phyloP scores from a whole-genome alignment of 1,140 invertebrate genomes.

The Lepidurus couesii region DNA sequence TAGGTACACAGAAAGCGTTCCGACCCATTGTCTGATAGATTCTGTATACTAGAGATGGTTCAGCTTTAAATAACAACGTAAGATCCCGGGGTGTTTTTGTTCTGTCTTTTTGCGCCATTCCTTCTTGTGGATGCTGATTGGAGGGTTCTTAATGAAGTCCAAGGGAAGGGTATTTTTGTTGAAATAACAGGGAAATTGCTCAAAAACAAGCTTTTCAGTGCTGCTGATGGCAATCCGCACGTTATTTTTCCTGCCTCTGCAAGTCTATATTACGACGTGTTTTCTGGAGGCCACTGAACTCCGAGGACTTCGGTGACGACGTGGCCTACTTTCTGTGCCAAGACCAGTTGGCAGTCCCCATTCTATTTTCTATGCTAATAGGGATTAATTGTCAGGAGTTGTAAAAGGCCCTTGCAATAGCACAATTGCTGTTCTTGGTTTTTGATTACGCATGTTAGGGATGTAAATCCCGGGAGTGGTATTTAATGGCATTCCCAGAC shows the following conservation, averaged over 20 bases:
- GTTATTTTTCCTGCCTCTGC: background rate
- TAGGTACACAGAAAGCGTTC: too few species aligned
- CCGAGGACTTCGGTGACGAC: background rate
- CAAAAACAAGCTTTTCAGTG: too few species aligned
- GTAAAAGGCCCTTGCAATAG: background rate
- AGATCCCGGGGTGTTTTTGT: too few species aligned
- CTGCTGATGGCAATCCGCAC: background rate
- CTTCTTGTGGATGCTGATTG: too few species aligned
- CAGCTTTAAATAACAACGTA: too few species aligned
- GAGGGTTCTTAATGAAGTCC: too few species aligned
- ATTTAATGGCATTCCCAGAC: background rate
- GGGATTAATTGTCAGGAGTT: conserved; percentile 8
- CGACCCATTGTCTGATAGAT: too few species aligned
- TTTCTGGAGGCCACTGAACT: background rate
- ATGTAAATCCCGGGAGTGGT: background rate
- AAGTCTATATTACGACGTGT: background rate
- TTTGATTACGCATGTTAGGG: too few species aligned
- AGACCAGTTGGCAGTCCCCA: background rate
- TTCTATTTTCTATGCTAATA: conserved; percentile 9
- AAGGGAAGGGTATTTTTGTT: too few species aligned
- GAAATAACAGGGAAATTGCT: too few species aligned
- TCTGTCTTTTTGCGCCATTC: too few species aligned
- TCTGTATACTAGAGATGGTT: too few species aligned
- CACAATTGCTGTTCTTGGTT: background rate
- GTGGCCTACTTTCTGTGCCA: conserved; percentile 17